Evolutionary conservation across 2,888 invertebrate species (phyloP).

Genomic region (Chirona hameri): DNA sequence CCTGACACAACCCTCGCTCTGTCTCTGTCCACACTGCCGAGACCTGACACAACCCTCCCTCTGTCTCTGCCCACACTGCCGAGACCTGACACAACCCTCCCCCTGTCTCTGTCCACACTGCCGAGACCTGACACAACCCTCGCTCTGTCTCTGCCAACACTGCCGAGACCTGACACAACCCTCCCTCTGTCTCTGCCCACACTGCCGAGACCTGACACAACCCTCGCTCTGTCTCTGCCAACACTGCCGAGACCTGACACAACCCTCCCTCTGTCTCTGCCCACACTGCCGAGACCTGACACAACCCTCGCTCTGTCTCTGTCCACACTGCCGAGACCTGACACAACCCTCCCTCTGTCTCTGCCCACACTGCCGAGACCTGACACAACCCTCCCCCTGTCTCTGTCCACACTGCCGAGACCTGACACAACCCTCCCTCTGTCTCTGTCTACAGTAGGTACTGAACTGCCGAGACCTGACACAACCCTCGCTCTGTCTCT

Average conservation of each 20-base stretch:
- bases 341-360: not conserved
- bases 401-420: constrained; percentile 47
- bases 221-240: not conserved
- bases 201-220: constrained; percentile 46
- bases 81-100: not conserved
- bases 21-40: constrained; percentile 47
- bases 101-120: constrained; percentile 47
- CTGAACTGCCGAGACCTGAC: constrained; percentile 63
- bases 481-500: not conserved
- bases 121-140: not conserved
- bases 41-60: not conserved
- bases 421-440: not conserved
- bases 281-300: constrained; percentile 47
- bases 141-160: not conserved
- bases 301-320: not conserved
- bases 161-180: not conserved
- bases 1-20: not conserved
- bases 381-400: not conserved
- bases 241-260: too few species aligned
- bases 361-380: constrained; percentile 47
- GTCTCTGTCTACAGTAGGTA: constrained; percentile 63
- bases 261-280: not conserved
- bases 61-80: constrained; percentile 47
- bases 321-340: constrained; percentile 47
- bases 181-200: constrained; percentile 38